Evolutionary conservation across 2,113 vertebrate species (phyloP), one percentile per base, ranked within the genome.

Genomic region (Neomonachus schauinslandi): DNA sequence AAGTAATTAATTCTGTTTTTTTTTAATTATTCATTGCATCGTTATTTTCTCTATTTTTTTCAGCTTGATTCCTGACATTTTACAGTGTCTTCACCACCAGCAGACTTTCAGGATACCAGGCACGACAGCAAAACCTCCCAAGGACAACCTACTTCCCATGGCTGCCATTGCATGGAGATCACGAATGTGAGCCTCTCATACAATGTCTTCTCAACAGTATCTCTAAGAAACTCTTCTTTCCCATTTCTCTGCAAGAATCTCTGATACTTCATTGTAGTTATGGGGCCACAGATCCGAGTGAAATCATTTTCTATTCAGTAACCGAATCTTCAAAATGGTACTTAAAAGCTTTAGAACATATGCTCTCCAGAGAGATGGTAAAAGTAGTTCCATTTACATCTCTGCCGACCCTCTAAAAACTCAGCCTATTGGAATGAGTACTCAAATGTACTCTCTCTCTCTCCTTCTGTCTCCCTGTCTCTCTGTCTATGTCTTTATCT

Each of bases 241-340:
- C 28, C 63, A 9, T 69, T 84, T 93, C 57, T 82, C 36, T 94
- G 0, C 57, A 83, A 57, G 65, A 97, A 65, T 67, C 57, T n/a
- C 65, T 57, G 53, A 36, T 46, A 63, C n/a, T 67, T 79, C 77
- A 55, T 33, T 33, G 12, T 72, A 72, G 63, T 3, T 33, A 39
- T 63, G 51, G 59, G 6, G 13, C 55, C 79, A 80, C 13, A 65
- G 24, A 46, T 69, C 26, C 90, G n/a, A 82, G 33, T 69, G 46
- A 92, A 94, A 97, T 89, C 31, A 1, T 86, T 96, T 92, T 83
- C 88, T 31, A 33, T 89, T 96, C 71, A 94, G 92, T 36, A 94
- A 86, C 14, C 81, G 31, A 74, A 76, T 83, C 59, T 95, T 95
- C 12, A 42, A 69, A 90, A 91, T 71, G 10, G 31, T 46, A 46